Percentiles rank a stretch among this genome's conserved stretches.
These are phyloP conservation scores for Oenanthe oenanthe DNA, from an alignment of 2,113 vertebrate genomes.

Conservation along the genomic window DNA sequence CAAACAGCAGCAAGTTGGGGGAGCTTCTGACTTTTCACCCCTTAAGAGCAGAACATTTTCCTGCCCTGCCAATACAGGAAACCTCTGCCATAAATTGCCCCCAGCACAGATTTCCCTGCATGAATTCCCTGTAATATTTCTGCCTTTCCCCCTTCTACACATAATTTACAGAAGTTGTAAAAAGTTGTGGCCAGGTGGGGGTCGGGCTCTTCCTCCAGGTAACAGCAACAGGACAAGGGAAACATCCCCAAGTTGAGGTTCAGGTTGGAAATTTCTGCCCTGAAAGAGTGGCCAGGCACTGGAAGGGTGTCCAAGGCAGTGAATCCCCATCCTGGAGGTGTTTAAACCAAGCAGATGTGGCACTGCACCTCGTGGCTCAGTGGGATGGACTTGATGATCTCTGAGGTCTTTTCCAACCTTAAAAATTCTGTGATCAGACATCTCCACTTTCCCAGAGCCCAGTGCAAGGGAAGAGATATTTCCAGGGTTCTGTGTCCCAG, in stretches of 20 bases:
- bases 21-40: not conserved
- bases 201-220: not conserved
- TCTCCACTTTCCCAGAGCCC: not conserved
- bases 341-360: not conserved
- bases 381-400: not conserved
- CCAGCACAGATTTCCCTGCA: not conserved
- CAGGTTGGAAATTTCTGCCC: too few species aligned
- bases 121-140: not conserved
- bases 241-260: too few species aligned
- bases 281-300: not conserved
- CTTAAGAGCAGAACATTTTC: not conserved
- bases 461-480: not conserved
- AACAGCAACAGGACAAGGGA: not conserved
- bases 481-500: fast-evolving
- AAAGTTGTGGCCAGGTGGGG: not conserved
- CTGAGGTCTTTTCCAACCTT: not conserved
- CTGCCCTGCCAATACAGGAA: not conserved
- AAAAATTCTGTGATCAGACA: too few species aligned
- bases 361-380: not conserved
- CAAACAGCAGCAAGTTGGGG: not conserved
- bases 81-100: not conserved
- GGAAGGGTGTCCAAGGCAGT: not conserved
- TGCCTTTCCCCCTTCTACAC: not conserved
- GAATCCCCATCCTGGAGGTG: not conserved
- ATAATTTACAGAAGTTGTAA: constrained; percentile 19